A percentile compares a stretch with the other conserved stretches of the same genome.
phyloP scores from a whole-genome alignment of 1,140 invertebrate genomes.

The Amyelois transitella region DNA sequence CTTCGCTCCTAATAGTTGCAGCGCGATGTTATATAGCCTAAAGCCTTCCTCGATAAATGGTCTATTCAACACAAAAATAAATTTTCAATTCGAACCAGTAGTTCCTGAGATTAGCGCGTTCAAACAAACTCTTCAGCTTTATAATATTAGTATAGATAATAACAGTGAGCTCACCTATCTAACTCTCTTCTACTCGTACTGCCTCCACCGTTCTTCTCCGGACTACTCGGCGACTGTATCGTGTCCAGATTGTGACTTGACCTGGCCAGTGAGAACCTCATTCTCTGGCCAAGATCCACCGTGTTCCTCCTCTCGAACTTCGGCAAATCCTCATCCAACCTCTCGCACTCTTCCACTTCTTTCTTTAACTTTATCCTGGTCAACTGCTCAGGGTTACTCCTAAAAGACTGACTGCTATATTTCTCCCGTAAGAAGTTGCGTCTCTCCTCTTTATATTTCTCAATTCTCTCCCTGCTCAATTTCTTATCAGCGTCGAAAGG shows the following conservation, averaged over 20 bases:
- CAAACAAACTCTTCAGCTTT: no score
- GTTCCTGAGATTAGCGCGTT: no score
- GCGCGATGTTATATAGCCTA: no score
- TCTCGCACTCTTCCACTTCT: conserved; percentile 44
- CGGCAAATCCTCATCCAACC: conserved; percentile 41
- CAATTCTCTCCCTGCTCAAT: conserved; percentile 85
- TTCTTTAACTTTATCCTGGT: conserved; percentile 57
- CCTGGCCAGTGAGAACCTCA: conserved; percentile 56
- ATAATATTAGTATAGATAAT: conserved; percentile 1
- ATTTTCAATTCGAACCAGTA: no score
- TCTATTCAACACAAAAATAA: no score
- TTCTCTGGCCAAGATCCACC: conserved; percentile 65
- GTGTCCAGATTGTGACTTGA: conserved; percentile 54
- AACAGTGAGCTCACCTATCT: conserved; percentile 21
- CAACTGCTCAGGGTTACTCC: conserved; percentile 69
- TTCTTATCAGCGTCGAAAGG: conserved; percentile 74
- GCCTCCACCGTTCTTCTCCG: conserved; percentile 18
- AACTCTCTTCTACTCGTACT: conserved; percentile 14
- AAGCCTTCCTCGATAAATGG: no score
- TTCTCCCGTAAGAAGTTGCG: conserved; percentile 89
- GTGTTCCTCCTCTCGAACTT: conserved; percentile 70
- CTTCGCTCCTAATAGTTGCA: no score
- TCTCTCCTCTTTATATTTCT: conserved; percentile 94
- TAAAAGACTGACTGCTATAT: conserved; percentile 88
- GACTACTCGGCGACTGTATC: conserved; percentile 48